Base-by-base conservation (phyloP, 2,888 invertebrate species). In the Thymelicus acteon region DNA sequence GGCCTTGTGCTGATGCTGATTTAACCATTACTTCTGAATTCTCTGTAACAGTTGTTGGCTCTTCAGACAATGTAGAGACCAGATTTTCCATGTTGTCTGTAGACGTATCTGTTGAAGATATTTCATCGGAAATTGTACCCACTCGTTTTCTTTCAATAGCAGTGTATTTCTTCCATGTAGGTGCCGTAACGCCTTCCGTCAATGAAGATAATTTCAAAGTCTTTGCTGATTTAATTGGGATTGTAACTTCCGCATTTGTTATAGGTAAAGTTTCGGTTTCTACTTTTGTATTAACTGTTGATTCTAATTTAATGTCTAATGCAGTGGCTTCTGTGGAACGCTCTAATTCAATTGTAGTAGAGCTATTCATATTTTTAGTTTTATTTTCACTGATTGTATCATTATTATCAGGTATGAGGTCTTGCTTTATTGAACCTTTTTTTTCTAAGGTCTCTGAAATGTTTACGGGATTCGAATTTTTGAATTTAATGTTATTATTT, bases 101-200 rank as follows among this genome's bases (percentile, higher is more conserved):
- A 62, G 60, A 48, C 15, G 39, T 37, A 49, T 39, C 63, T 49
- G 48, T 58, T 12, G 44, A 44, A 44, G 44, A 12, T 19, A 13
- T 24, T 39, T 58, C 69, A 39, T 62, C 57, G 10, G 48, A 63
- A 13, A 47, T 57, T 24, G 58, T 63, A 8, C 3, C 49, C 3
- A 70, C 19, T 13, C 76, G 77, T 75, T 83, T 85, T 76, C 86
- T 82, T 48, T 84, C 82, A 72, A 87, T 85, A 58, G 52, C 52
- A 12, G 74, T 76, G 47, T 78, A 78, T 71, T 72, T 78, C 62
- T 84, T 85, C 84, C 84, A 79, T 39, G 75, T 71, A 12, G 83
- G 80, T 39, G 49, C 12, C 58, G 48, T 70, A 10, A 64, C 40
- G 15, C 58, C 15, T n/a, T 12, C 48, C 0, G 24, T 63, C 31